Base-by-base conservation (phyloP, 2,797 vertebrate genomes). In the Pangasius djambal region DNA sequence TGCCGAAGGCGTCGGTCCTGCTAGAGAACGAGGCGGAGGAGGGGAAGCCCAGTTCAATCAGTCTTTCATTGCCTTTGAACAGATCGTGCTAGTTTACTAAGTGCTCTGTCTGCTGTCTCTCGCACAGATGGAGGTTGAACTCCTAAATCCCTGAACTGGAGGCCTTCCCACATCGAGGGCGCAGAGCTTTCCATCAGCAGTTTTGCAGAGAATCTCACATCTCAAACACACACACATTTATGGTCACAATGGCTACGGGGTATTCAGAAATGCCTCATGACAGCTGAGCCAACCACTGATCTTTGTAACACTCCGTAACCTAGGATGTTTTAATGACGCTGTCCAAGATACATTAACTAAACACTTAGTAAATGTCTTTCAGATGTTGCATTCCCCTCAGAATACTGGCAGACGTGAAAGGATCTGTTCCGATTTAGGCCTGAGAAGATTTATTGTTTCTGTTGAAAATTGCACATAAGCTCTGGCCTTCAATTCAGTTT, bases 41-140 rank as follows among this genome's bases (percentile, higher is more conserved):
- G 83, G 59, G 86, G 82, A 89, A 50, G 86, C 57, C 70, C 93
- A 90, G 92, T 94, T 92, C 90, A 92, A 90, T 94, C 92, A 90
- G 90, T 93, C 92, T 94, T 95, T 94, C 94, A 94, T 96, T 93
- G 94, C 95, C 93, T 95, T 95, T 95, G 92, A 94, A 94, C 81
- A 92, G 95, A 95, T 95, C 95, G 94, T 93, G 95, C 95, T 95
- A 96, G 92, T 96, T 94, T 95, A 92, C 94, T 96, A 94, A 94
- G 93, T 93, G 92, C 93, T 90, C 93, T 88, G 88, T 94, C 93
- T 95, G 94, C 95, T 93, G 90, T 93, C 94, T 92, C 86, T 90
- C 94, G 92, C 92, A 92, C 93, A 95, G 95, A 95, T 95, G 95
- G 93, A 94, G 93, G 74, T 86, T 95, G 94, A 96, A 95, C 94